phyloP scores from a whole-genome alignment of 2,113 vertebrate species.

The Trochalopteron elliotii region DNA sequence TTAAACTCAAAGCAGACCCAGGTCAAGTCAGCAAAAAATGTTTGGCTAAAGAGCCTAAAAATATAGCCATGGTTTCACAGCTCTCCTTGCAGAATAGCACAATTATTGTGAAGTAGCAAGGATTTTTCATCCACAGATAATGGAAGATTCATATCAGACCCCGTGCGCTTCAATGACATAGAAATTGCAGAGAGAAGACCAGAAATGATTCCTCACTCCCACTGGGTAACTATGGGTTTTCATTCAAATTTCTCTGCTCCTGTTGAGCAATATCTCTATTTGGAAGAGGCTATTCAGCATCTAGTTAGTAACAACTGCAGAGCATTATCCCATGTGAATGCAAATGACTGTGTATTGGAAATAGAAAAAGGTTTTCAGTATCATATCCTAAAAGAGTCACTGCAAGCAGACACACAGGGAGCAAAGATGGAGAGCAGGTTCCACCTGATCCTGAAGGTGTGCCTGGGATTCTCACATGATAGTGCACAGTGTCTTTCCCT shows the following conservation, averaged over 20 bases:
- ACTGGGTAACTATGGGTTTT: neutral
- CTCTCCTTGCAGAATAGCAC: neutral
- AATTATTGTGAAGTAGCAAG: neutral
- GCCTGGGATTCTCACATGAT: neutral
- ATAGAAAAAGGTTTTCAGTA: neutral
- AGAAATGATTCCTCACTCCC: neutral
- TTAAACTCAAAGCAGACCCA: neutral
- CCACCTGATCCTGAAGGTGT: neutral
- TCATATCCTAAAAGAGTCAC: neutral
- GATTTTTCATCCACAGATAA: neutral
- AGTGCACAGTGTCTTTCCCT: neutral
- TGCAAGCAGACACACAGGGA: neutral
- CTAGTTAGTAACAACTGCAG: neutral
- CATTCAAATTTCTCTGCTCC: neutral
- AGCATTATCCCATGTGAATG: neutral
- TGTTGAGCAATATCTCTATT: neutral
- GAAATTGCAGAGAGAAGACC: neutral
- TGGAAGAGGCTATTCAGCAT: neutral
- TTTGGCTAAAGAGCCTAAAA: neutral
- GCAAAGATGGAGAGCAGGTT: neutral
- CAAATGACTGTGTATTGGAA: neutral
- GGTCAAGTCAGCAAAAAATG: neutral
- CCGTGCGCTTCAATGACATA: rapidly evolving
- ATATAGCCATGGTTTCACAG: neutral
- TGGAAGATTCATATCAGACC: neutral